Percentiles rank a stretch among this genome's conserved stretches.
phyloP scores from a whole-genome alignment of 2,888 invertebrate genomes.

The Cyclophora albipunctata region DNA sequence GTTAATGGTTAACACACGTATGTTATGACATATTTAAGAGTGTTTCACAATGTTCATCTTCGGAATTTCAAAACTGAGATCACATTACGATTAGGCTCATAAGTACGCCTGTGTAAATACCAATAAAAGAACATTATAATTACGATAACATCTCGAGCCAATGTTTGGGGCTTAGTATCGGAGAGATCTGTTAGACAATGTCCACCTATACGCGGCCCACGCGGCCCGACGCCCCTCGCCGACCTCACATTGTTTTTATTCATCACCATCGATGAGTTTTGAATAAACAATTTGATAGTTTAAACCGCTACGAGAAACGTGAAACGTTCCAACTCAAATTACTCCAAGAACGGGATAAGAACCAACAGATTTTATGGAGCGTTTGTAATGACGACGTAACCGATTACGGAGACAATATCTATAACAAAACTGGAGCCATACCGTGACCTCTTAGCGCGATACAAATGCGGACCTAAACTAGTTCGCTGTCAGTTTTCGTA shows the following conservation, averaged over 20 bases:
- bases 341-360: conserved; percentile 19
- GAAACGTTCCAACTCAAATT: conserved; percentile 25
- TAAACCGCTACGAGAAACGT: conserved; percentile 28
- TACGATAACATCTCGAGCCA: conserved; percentile 61
- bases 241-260: conserved; percentile 53
- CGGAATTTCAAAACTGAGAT: conserved; percentile 20
- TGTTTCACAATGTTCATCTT: conserved; percentile 18
- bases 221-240: conserved; percentile 52
- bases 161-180: conserved; percentile 59
- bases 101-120: conserved; percentile 53
- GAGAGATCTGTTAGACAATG: conserved; percentile 57
- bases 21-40: conserved; percentile 22
- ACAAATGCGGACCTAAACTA: no score
- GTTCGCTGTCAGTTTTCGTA: no score
- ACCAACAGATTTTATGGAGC: conserved; percentile 18
- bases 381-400: conserved; percentile 18
- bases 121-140: conserved; percentile 70
- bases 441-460: no score
- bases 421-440: conserved; percentile 18
- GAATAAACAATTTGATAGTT: conserved; percentile 36
- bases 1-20: conserved; percentile 9
- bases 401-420: conserved; percentile 20
- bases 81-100: conserved; percentile 17
- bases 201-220: conserved; percentile 67
- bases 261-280: conserved; percentile 43